A percentile compares a stretch with the other conserved stretches of the same genome.
These are phyloP conservation scores for Carduelis carduelis DNA, from an alignment of 2,797 vertebrate genomes.

Conservation along the genomic window DNA sequence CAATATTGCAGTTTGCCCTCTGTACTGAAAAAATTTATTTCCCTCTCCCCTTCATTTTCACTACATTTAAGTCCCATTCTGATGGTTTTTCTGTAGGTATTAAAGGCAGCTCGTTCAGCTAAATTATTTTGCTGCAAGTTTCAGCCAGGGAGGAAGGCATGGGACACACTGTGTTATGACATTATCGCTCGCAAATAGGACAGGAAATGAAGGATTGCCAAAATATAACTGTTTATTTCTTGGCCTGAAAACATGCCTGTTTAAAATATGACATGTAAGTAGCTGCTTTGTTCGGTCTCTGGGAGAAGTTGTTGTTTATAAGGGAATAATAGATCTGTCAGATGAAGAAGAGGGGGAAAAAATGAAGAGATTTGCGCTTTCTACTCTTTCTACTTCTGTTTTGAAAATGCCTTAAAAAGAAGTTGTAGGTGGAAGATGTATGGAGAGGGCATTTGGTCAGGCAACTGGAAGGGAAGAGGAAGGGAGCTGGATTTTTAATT, in stretches of 20 bases:
- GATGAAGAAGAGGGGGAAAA: not conserved
- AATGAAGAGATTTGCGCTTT: not conserved
- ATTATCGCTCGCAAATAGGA: slow-evolving; percentile 14
- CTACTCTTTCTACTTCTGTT: not conserved
- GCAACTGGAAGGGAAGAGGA: not conserved
- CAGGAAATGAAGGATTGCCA: slow-evolving; percentile 60
- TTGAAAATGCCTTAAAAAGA: not conserved
- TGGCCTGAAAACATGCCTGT: slow-evolving; percentile 39
- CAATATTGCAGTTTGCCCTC: not conserved
- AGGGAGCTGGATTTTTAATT: not conserved
- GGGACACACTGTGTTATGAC: slow-evolving; percentile 22
- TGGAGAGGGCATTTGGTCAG: not conserved
- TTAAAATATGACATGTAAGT: slow-evolving; percentile 42
- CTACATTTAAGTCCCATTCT: not conserved
- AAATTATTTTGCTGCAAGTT: not conserved
- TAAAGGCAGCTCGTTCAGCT: not conserved
- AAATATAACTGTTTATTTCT: slow-evolving; percentile 59
- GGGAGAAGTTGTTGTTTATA: slow-evolving; percentile 19
- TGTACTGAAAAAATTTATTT: not conserved
- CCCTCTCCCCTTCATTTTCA: not conserved
- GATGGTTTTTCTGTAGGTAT: not conserved
- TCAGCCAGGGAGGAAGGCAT: slow-evolving; percentile 5
- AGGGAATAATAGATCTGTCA: not conserved
- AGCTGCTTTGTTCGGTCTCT: slow-evolving; percentile 7
- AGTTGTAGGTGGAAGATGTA: not conserved